Evolutionary conservation across 2,113 vertebrate species (phyloP), one percentile per base, ranked within the genome.

Genomic region (Perca schrenkii): DNA sequence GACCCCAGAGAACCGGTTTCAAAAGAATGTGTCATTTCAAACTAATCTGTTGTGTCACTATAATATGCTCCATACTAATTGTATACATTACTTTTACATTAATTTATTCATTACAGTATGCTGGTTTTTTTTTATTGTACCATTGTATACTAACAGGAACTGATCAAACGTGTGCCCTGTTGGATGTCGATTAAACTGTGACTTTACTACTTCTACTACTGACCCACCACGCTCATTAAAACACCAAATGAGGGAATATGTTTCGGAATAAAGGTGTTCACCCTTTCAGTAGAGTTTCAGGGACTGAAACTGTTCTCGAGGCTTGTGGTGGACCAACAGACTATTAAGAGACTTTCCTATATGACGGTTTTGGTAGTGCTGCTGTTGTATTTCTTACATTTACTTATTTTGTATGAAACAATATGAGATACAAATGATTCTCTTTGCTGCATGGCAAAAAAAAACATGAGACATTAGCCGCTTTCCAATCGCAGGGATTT

Each of bases 1-100:
- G 0, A 86, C 81, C 40, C 74, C 92, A 15, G 94, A 94, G 34
- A 94, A 84, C 79, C 95, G 94, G 4, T 68, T 66, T 61, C 22
- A 53, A 36, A 69, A 67, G 15, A 64, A 49, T 1, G 15, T 43
- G 22, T 50, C 1, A n/a, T 64, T 74, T 77, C 25, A 22, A 64
- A 77, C 40, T 8, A 43, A 62, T 22, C 19, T 47, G 34, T 82
- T 31, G n/a, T 61, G 36, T 63, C 69, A 13, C 17, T 54, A 19
- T 77, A 61, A 12, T 17, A 69, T 40, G 57, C 25, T 57, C 46
- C 2, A 46, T 25, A 36, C 8, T 52, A 46, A 46, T 22, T 47
- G 28, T 79, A 64, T 17, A 64, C 13, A 22, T 43, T 43, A 36
- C 40, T 43, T 43, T 43, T 22, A 53, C 4, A 43, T 43, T 11